Base-by-base conservation (phyloP, 2,113 vertebrate genomes). In the Albula glossodonta region DNA sequence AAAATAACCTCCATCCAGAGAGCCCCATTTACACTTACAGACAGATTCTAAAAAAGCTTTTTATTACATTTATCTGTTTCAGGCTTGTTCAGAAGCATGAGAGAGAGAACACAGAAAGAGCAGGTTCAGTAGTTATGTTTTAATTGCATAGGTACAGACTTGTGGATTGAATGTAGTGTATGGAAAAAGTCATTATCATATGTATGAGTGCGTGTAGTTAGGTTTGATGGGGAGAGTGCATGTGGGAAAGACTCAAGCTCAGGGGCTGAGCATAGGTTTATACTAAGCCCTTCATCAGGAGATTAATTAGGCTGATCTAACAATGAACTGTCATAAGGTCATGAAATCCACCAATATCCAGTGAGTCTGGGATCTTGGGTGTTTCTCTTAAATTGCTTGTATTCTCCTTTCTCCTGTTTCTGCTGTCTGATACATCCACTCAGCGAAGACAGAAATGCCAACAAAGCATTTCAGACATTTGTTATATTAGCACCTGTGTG, bases 131-230 rank as follows among this genome's bases (percentile, higher is more conserved):
- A 8, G 17, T 31, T 15, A 84, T n/a, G 49, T n/a, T 78, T 9
- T 53, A 51, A 19, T 41, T 11, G 17, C 50, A 78, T 17, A 78
- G 74, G 0, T 48, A 31, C 11, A 57, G 56, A 63, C n/a, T 4
- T 51, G 10, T 48, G 22, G 51, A 12, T 7, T 56, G 63, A 11
- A 5, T 60, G 74, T 17, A n/a, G 41, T 41, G 51, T 52, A 81
- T 31, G 60, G 60, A 56, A 80, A 78, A 25, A 41, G 50, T 53
- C 22, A 83, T 83, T 86, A 83, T 19, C 70, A 83, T 78, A 15
- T 31, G 51, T 48, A 41, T 77, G 51, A 82, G 48, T 53, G 78
- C 56, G 3, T 19, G 77, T n/a, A 31, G 25, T 77, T 31, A 77
- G 63, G 50, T 53, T 48, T 51, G 66, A 22, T 49, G 25, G 17